Percentiles rank a stretch among this genome's conserved stretches.
These are phyloP conservation scores for Ditylenchus dipsaci DNA, from an alignment of 1,140 invertebrate genomes.

Conservation along the genomic window DNA sequence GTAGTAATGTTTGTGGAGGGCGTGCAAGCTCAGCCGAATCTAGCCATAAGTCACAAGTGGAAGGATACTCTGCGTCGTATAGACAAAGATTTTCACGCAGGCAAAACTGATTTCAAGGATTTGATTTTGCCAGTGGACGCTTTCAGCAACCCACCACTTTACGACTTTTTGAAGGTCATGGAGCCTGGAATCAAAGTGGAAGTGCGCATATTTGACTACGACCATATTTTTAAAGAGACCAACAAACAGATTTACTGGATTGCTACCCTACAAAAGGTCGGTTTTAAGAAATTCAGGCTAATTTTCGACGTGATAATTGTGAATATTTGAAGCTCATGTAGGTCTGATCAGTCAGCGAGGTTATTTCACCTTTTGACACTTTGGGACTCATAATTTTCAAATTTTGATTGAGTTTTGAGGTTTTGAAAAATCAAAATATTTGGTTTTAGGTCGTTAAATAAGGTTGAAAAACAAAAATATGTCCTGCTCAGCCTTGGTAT, in stretches of 20 bases:
- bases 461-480: background rate
- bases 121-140: slow-evolving; percentile 7
- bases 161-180: slow-evolving; percentile 18
- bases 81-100: background rate
- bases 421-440: background rate
- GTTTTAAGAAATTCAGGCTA: background rate
- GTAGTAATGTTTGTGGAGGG: slow-evolving; percentile 1
- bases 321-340: no score
- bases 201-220: slow-evolving; percentile 28
- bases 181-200: slow-evolving; percentile 19
- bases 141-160: slow-evolving; percentile 17
- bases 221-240: slow-evolving; percentile 8
- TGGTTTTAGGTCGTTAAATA: background rate
- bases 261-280: slow-evolving; percentile 18
- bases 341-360: no score
- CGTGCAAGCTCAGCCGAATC: background rate
- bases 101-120: background rate
- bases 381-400: background rate
- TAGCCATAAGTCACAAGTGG: slow-evolving; percentile 6
- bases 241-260: slow-evolving; percentile 29
- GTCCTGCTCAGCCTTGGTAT: no score
- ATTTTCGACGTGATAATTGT: slow-evolving; percentile 11
- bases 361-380: background rate
- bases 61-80: background rate
- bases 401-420: background rate